phyloP scores from a whole-genome alignment of 92 coral and sea anemone genomes.

The Phymanthus crucifer region DNA sequence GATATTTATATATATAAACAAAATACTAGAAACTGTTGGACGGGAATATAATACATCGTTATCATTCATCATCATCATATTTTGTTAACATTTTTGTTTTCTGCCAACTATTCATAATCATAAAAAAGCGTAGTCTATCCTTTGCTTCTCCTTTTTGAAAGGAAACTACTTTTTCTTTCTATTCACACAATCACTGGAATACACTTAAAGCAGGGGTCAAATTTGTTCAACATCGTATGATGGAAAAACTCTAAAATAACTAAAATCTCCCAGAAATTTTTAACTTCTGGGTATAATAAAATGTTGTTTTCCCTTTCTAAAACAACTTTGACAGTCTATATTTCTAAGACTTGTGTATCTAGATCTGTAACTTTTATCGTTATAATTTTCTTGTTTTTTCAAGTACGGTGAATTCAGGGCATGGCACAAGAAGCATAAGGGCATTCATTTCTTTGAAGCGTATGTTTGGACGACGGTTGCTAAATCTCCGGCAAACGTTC shows the following conservation, averaged over 20 bases:
- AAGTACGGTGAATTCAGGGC: slow-evolving; percentile 20
- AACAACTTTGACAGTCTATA: slow-evolving; percentile 14
- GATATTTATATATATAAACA: slow-evolving; percentile 74
- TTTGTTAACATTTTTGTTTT: slow-evolving; percentile 16
- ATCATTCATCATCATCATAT: slow-evolving; percentile 57
- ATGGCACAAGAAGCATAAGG: slow-evolving; percentile 15
- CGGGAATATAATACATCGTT: slow-evolving; percentile 89
- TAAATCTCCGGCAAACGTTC: not conserved
- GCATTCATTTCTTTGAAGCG: not conserved
- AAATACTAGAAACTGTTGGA: slow-evolving; percentile 88
- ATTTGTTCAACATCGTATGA: slow-evolving; percentile 23
- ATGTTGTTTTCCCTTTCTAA: slow-evolving; percentile 6
- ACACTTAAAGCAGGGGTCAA: slow-evolving; percentile 14
- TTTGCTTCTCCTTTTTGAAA: slow-evolving; percentile 77
- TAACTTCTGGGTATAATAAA: slow-evolving; percentile 23
- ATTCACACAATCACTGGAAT: slow-evolving; percentile 42
- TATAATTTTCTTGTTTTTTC: slow-evolving; percentile 4
- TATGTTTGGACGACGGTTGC: not conserved
- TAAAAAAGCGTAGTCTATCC: slow-evolving; percentile 61
- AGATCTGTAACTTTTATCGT: not conserved
- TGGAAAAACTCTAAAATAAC: slow-evolving; percentile 23
- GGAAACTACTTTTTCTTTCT: slow-evolving; percentile 50
- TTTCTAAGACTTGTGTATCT: slow-evolving; percentile 18
- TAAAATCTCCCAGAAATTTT: slow-evolving; percentile 47
- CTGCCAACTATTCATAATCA: slow-evolving; percentile 54